These are phyloP conservation scores for Dromius quadrimaculatus DNA, from an alignment of 2,888 invertebrate genomes.

Conservation along the genomic window DNA sequence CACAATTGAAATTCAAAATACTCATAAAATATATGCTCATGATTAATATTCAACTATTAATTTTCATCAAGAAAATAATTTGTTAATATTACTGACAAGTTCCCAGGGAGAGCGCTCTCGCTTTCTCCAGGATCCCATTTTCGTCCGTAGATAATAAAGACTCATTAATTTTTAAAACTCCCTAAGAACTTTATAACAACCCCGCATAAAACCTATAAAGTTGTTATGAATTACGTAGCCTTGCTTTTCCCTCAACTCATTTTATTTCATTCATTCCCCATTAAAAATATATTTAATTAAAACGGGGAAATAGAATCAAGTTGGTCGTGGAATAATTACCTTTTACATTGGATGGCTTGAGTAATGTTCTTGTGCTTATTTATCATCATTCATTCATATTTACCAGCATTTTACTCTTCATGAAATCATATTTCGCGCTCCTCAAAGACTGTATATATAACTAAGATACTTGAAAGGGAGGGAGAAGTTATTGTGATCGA, in stretches of 20 bases:
- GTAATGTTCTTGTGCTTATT: too few species aligned
- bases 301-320: constrained; percentile 25
- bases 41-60: constrained; percentile 33
- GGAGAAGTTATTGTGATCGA: too few species aligned
- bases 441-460: too few species aligned
- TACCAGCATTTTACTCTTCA: too few species aligned
- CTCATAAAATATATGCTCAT: too few species aligned
- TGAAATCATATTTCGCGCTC: too few species aligned
- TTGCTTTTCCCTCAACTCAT: constrained; percentile 24
- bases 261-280: constrained; percentile 36
- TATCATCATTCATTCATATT: too few species aligned
- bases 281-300: constrained; percentile 33
- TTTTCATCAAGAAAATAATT: constrained; percentile 35
- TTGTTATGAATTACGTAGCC: constrained; percentile 36
- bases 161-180: constrained; percentile 43
- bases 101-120: constrained; percentile 13
- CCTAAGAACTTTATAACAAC: constrained; percentile 42
- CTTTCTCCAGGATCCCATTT: constrained; percentile 33
- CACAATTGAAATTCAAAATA: too few species aligned
- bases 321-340: constrained; percentile 12
- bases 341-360: constrained; percentile 8
- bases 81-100: constrained; percentile 37
- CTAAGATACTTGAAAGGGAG: too few species aligned
- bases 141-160: constrained; percentile 40
- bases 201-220: constrained; percentile 41